These are phyloP conservation scores for Gymnothorax reevesii DNA, from an alignment of 2,797 vertebrate species.

Conservation along the genomic window DNA sequence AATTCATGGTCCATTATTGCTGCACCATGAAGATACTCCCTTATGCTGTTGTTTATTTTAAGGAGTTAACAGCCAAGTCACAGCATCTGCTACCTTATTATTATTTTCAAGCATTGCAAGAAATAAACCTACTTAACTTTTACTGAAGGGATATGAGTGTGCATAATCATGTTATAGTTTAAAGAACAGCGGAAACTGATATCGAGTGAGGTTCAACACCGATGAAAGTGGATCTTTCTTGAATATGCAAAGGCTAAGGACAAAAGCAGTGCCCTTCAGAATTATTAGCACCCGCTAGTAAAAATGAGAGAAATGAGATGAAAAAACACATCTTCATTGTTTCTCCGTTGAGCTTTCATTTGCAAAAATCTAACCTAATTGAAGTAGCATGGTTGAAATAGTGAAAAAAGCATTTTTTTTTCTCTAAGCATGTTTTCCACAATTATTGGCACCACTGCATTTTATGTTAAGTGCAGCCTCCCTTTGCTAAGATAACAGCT, in stretches of 20 bases:
- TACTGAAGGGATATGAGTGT: background rate
- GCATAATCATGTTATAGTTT: background rate
- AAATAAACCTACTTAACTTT: background rate
- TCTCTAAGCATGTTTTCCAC: no score
- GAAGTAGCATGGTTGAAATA: no score
- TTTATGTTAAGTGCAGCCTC: no score
- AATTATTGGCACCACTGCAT: no score
- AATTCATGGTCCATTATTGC: conserved; percentile 6
- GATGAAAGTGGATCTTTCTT: background rate
- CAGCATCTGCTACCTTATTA: background rate
- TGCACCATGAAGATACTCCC: background rate
- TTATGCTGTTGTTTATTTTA: conserved; percentile 8
- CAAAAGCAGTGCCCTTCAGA: background rate
- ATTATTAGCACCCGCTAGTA: no score
- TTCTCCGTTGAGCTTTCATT: no score
- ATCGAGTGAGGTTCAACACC: background rate
- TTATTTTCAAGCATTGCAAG: background rate
- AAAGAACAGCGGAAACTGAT: background rate
- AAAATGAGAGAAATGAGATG: no score
- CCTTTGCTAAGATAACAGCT: no score
- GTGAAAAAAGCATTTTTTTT: no score
- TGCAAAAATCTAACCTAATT: no score
- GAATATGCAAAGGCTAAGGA: background rate
- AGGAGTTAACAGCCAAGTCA: background rate
- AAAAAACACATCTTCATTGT: no score